A percentile compares a stretch with the other conserved stretches of the same genome.
Evolutionary conservation across 2,113 vertebrate species (phyloP).

Genomic region (Ceyx cyanopectus): DNA sequence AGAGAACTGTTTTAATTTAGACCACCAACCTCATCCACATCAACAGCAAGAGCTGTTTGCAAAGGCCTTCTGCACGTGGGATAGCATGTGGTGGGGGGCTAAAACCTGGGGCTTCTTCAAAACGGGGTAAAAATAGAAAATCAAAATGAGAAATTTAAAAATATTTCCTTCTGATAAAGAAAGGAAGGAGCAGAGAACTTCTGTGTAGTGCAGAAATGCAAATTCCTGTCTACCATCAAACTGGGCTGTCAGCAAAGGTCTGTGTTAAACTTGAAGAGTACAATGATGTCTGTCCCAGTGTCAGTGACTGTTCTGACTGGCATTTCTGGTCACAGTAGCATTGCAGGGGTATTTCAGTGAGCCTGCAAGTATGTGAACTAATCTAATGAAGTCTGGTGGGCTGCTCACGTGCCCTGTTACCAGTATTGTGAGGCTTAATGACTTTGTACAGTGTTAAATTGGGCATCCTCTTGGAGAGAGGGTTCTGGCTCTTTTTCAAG

Average conservation of each 20-base stretch:
- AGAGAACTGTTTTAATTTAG: conserved; percentile 27
- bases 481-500: conserved; percentile 57
- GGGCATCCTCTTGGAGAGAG: conserved; percentile 39
- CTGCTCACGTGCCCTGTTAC: not conserved
- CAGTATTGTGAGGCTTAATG: conserved; percentile 33
- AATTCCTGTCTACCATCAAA: not conserved
- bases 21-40: not conserved
- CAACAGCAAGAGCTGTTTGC: not conserved
- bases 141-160: not conserved
- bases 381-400: not conserved
- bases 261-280: not conserved
- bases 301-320: not conserved
- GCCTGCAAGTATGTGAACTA: not conserved
- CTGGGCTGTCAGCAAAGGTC: not conserved
- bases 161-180: not conserved
- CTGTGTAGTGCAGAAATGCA: not conserved
- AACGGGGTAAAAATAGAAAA: not conserved
- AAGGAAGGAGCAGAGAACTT: not conserved
- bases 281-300: not conserved
- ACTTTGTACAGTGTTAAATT: conserved; percentile 63
- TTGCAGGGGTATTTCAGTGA: not conserved
- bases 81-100: not conserved
- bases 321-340: not conserved
- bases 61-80: not conserved
- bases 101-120: not conserved